Base-by-base conservation (phyloP, 2,888 invertebrate species). In the Gandaritis pyraliata region DNA sequence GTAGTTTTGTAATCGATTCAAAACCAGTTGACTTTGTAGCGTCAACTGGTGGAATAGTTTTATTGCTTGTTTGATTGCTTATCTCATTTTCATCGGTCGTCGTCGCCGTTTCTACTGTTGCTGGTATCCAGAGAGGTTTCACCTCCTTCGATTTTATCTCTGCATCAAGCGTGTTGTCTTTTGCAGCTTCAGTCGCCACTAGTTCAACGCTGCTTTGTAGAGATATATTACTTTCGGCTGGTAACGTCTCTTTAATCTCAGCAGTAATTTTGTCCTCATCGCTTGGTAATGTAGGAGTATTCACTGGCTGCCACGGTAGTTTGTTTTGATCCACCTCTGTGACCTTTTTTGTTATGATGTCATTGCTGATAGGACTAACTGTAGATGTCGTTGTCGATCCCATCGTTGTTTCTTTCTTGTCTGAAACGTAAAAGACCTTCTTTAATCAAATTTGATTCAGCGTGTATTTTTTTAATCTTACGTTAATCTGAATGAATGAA, bases 1-100 rank as follows among this genome's bases (percentile, higher is more conserved):
- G 89, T 58, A 92, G 71, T 82, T 92, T 93, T 57, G 92, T 92
- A 67, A 92, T 92, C 64, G 92, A 92, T 86, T 92, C 91, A 75
- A 91, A 92, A 76, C 87, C 84, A 71, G 81, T 89, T 81, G 84
- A 82, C 76, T 78, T 88, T 63, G 80, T 79, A 41, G 75, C 75
- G 69, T 86, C 82, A 81, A 83, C 81, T 64, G 81, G 78, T 69
- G 80, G 82, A 80, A 84, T 82, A 76, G 77, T 78, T 73, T 82
- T 75, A 65, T 75, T 74, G 63, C 74, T 72, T 58, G 77, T 78
- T 73, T 82, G 75, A 65, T 75, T 74, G 63, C 73, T 72, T 58
- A 69, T 77, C 64, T 75, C 64, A 68, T 78, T 76, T 66, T 72
- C 73, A 15, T 77, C 76, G 51, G 78, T 81, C 36, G 74, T 73